Conservation (phyloP, 2,113 vertebrate genomes). For the Martes martes region DNA sequence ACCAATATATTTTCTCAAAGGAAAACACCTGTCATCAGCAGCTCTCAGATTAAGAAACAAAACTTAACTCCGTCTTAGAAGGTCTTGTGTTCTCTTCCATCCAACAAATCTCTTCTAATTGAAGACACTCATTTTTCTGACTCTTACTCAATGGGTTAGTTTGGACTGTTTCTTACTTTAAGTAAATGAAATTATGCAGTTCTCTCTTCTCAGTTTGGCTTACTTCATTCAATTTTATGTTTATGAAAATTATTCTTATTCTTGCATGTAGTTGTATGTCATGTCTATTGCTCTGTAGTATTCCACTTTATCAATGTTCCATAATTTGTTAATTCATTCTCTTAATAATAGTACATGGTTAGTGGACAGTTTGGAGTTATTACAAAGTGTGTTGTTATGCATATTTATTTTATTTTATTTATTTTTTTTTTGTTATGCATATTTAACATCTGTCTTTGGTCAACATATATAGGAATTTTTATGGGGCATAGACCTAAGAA, state of each 20-base stretch:
- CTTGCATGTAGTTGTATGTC: not conserved
- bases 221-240: not conserved
- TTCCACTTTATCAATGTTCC: not conserved
- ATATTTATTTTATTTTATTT: no score
- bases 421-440: not conserved
- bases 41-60: not conserved
- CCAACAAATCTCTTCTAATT: not conserved
- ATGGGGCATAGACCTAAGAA: not conserved
- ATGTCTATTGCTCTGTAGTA: not conserved
- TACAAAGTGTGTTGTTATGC: not conserved
- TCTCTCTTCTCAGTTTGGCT: not conserved
- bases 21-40: not conserved
- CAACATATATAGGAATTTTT: not conserved
- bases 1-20: not conserved
- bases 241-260: not conserved
- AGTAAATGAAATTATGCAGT: not conserved
- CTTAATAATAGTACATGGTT: not conserved
- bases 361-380: not conserved
- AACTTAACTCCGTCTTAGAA: not conserved
- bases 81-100: not conserved
- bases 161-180: not conserved
- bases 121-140: not conserved
- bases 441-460: not conserved
- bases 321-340: not conserved
- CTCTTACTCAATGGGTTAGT: not conserved